A percentile compares a stretch with the other conserved stretches of the same genome.
Conservation (phyloP, 2,797 vertebrate species). For the Falco cherrug region DNA sequence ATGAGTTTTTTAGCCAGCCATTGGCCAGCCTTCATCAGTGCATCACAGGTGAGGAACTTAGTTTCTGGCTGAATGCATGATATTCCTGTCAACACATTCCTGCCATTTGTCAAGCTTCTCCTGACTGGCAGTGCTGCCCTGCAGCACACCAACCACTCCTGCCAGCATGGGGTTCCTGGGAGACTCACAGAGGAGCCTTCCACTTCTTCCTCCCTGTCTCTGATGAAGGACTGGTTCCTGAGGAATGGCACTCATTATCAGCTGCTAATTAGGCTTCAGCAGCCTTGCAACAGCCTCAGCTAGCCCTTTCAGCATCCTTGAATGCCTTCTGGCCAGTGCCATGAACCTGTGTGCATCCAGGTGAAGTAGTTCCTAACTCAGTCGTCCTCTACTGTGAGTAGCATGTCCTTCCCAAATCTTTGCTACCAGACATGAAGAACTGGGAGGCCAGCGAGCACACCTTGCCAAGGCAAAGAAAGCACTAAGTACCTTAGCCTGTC, state of each 20-base stretch:
- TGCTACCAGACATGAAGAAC: not conserved
- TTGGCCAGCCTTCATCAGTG: not conserved
- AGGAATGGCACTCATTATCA: not conserved
- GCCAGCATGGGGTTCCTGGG: not conserved
- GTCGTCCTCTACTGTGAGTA: not conserved
- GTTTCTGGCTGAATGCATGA: not conserved
- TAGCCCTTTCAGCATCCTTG: not conserved
- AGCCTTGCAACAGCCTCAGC: not conserved
- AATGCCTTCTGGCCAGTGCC: not conserved
- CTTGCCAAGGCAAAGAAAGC: not conserved
- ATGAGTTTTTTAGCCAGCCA: not conserved
- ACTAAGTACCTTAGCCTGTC: not conserved
- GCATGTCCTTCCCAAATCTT: not conserved
- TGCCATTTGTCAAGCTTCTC: not conserved
- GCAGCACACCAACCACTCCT: not conserved
- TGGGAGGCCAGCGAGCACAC: not conserved
- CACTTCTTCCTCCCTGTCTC: not conserved
- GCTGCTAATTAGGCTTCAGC: not conserved
- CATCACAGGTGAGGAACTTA: not conserved
- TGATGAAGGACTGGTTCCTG: not conserved
- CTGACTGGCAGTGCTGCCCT: accelerated
- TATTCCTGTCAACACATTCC: not conserved
- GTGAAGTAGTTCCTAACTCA: not conserved
- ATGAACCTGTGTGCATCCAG: not conserved
- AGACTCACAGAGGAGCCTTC: not conserved